Conservation (phyloP, 2,113 vertebrate genomes). For the Cynopterus brachyotis region DNA sequence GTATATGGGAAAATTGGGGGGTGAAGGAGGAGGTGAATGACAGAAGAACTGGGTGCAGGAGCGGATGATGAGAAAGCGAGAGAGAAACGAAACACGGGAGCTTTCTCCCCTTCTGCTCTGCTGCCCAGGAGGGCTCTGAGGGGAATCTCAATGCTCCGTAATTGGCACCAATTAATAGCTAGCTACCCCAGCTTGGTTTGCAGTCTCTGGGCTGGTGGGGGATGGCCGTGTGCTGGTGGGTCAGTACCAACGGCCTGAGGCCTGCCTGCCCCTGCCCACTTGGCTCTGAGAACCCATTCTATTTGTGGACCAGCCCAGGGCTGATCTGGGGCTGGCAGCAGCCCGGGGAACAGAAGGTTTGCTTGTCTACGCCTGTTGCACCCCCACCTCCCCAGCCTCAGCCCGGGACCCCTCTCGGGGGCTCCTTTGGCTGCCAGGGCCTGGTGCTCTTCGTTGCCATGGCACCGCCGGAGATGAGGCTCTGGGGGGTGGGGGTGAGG, state of each 20-base stretch:
- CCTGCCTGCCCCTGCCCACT: slow-evolving; percentile 67
- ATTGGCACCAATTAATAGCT: slow-evolving; percentile 30
- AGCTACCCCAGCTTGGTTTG: neutral
- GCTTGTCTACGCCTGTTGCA: slow-evolving; percentile 64
- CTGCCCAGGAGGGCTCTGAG: slow-evolving; percentile 36
- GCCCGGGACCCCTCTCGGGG: slow-evolving; percentile 71
- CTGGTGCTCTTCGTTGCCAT: slow-evolving; percentile 64
- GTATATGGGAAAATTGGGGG: neutral
- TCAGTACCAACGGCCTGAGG: neutral
- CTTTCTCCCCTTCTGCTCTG: neutral
- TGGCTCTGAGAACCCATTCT: slow-evolving; percentile 68
- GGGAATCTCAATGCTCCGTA: slow-evolving; percentile 53
- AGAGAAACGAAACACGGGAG: neutral
- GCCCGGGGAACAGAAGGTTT: slow-evolving; percentile 75
- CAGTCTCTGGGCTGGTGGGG: neutral
- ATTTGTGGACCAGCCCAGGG: neutral
- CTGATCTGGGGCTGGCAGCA: slow-evolving; percentile 54
- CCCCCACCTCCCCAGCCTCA: slow-evolving; percentile 49
- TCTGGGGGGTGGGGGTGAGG: neutral
- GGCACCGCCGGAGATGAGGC: neutral
- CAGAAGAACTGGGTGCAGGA: neutral
- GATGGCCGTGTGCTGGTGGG: slow-evolving; percentile 34
- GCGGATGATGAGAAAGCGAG: neutral
- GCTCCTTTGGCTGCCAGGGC: slow-evolving; percentile 78
- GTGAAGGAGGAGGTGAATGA: neutral